Evolutionary conservation across 2,797 vertebrate genomes (phyloP).

Genomic region (Columba guinea): DNA sequence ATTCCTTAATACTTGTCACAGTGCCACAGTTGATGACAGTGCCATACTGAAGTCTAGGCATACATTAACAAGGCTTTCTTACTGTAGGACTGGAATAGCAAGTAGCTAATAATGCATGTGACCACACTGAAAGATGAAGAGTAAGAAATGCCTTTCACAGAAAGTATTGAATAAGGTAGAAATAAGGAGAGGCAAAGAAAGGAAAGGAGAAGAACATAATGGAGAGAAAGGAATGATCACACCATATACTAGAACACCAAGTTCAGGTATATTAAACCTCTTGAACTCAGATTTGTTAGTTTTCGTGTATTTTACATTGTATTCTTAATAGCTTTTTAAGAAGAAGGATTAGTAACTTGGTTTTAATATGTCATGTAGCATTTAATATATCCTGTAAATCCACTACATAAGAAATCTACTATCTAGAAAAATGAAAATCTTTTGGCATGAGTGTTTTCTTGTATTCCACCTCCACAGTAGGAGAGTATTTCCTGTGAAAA

Average conservation of each 20-base stretch:
- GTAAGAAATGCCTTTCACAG: neutral
- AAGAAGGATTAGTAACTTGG: neutral
- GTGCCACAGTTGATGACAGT: neutral
- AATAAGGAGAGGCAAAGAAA: neutral
- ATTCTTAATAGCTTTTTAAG: neutral
- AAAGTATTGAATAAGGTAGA: neutral
- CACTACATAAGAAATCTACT: neutral
- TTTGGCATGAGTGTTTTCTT: neutral
- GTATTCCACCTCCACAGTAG: neutral
- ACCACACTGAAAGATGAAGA: neutral
- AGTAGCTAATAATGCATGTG: slow-evolving; percentile 32
- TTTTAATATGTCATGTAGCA: neutral
- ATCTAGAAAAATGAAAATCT: neutral
- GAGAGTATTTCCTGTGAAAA: neutral
- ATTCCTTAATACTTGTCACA: slow-evolving; percentile 23
- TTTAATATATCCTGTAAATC: neutral
- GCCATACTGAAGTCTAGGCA: neutral
- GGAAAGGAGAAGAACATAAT: neutral
- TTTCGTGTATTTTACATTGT: neutral
- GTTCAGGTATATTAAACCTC: neutral
- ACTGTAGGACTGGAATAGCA: neutral
- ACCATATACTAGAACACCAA: neutral
- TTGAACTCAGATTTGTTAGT: neutral
- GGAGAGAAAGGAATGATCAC: neutral
- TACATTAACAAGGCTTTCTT: neutral